Percentiles rank a stretch among this genome's conserved stretches.
phyloP scores from a whole-genome alignment of 64 coral and sea anemone species.

The Montipora capricornis region DNA sequence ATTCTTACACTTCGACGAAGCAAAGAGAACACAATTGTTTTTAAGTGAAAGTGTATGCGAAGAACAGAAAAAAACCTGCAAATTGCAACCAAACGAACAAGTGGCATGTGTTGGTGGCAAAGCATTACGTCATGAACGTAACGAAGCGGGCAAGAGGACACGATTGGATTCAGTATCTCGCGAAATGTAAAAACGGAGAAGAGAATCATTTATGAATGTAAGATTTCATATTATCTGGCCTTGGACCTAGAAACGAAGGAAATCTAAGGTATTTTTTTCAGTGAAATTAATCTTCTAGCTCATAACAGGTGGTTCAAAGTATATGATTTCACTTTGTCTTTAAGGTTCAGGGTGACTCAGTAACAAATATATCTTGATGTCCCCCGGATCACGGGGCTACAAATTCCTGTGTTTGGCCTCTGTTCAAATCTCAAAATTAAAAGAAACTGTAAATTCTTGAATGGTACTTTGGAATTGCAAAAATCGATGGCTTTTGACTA shows the following conservation, averaged over 20 bases:
- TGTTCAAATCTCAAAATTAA: neutral
- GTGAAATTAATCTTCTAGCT: neutral
- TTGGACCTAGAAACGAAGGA: neutral
- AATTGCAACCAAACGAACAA: neutral
- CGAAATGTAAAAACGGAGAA: neutral
- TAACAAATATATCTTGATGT: neutral
- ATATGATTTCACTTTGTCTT: neutral
- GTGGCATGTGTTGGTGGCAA: constrained; percentile 46
- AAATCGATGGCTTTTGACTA: neutral
- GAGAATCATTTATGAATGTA: neutral
- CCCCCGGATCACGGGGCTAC: neutral
- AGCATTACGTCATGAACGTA: constrained; percentile 50
- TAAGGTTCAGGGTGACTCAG: neutral
- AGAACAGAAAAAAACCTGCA: neutral
- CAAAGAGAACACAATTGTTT: neutral
- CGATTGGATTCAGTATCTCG: neutral
- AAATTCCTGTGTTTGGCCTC: neutral
- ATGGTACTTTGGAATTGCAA: neutral
- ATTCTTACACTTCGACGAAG: neutral
- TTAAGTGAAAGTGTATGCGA: neutral
- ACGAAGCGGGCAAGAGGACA: neutral
- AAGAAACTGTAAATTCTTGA: neutral
- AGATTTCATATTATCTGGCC: neutral
- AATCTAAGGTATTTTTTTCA: neutral
- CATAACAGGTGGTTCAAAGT: constrained; percentile 10